Conservation (phyloP, 2,797 vertebrate genomes). For the Falco concolor region DNA sequence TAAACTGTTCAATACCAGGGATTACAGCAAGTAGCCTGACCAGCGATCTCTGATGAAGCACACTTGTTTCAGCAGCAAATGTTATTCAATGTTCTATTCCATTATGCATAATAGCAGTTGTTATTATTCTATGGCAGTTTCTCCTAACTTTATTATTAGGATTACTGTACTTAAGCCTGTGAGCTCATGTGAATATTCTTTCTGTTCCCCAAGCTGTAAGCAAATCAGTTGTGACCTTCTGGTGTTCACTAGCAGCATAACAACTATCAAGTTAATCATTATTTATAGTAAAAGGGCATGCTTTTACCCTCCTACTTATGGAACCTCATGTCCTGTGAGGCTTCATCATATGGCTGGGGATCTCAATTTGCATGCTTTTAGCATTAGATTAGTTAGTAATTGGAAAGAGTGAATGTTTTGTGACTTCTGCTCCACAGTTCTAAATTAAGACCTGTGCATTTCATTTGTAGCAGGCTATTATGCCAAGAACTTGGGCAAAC, state of each 20-base stretch:
- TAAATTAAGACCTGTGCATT: conserved; percentile 21
- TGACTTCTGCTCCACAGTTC: conserved; percentile 8
- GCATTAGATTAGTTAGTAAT: conserved; percentile 41
- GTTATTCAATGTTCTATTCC: conserved; percentile 8
- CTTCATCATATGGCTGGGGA: conserved; percentile 12
- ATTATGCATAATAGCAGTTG: conserved; percentile 19
- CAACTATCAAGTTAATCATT: conserved; percentile 21
- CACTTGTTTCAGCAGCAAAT: not conserved
- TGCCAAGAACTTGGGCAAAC: not conserved
- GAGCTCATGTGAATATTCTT: conserved; percentile 35
- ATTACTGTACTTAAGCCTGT: conserved; percentile 35
- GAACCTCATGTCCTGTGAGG: conserved; percentile 22
- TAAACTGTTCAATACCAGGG: not conserved
- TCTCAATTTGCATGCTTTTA: conserved; percentile 53
- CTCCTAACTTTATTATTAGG: conserved; percentile 34
- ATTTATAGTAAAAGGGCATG: conserved; percentile 30
- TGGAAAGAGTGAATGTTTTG: conserved; percentile 29
- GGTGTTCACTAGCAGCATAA: conserved; percentile 2
- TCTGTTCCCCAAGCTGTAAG: conserved; percentile 12
- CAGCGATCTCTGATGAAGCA: not conserved
- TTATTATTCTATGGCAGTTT: conserved; percentile 34
- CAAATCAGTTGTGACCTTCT: conserved; percentile 16
- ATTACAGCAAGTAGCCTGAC: not conserved
- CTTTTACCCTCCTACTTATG: not conserved
- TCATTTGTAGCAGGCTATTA: conserved; percentile 10